These are phyloP conservation scores for Lampropteryx suffumata DNA, from an alignment of 2,888 invertebrate species.

Conservation along the genomic window DNA sequence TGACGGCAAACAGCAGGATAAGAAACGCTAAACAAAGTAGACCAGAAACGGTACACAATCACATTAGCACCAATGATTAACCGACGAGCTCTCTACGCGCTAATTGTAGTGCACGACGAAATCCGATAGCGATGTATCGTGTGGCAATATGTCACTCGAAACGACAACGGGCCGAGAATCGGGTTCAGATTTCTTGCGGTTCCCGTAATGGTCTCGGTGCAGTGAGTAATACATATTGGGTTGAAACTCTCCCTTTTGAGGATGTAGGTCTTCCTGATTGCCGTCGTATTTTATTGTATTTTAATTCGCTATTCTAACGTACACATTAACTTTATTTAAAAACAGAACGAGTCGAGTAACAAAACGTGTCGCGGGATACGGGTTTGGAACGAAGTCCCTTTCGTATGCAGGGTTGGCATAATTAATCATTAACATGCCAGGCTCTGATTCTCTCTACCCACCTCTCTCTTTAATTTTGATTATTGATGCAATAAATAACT, in stretches of 20 bases:
- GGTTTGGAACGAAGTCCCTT: too few species aligned
- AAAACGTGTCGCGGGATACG: too few species aligned
- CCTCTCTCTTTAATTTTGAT: too few species aligned
- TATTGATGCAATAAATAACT: too few species aligned
- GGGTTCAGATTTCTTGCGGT: conserved; percentile 64
- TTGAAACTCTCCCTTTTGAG: conserved; percentile 45
- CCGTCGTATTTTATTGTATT: conserved; percentile 14
- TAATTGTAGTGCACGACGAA: conserved; percentile 65
- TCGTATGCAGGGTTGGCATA: too few species aligned
- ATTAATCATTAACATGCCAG: too few species aligned
- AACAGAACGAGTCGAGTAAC: too few species aligned
- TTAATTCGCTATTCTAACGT: too few species aligned
- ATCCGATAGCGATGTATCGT: conserved; percentile 64
- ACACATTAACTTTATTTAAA: too few species aligned
- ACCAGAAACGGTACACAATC: conserved; percentile 34
- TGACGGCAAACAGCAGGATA: conserved; percentile 13
- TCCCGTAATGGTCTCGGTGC: conserved; percentile 43
- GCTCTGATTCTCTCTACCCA: too few species aligned
- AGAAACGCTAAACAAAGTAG: conserved; percentile 27
- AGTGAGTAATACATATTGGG: conserved; percentile 43
- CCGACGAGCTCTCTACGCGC: conserved; percentile 54
- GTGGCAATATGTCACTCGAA: conserved; percentile 68
- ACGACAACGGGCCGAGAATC: conserved; percentile 45
- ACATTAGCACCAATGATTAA: conserved; percentile 31
- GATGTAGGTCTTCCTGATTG: conserved; percentile 28